Percentiles rank a stretch among this genome's conserved stretches.
Evolutionary conservation across 2,888 invertebrate genomes (phyloP).

Genomic region (Apamea anceps): DNA sequence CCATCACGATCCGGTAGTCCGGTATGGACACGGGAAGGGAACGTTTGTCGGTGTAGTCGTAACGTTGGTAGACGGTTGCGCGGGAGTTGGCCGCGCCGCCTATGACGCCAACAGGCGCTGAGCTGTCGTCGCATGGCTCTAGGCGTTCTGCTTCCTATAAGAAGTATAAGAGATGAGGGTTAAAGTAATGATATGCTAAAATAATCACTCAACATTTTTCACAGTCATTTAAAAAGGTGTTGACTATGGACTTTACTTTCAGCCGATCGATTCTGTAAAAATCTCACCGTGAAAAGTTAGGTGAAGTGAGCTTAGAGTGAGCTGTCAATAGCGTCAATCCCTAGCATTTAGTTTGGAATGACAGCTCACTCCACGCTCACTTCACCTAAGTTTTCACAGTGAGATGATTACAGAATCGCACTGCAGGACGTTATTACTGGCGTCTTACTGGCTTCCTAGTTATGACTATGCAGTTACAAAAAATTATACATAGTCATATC

Average conservation of each 20-base stretch:
- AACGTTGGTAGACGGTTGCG: slow-evolving; percentile 90
- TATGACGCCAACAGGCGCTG: slow-evolving; percentile 85
- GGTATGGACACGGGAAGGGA: slow-evolving; percentile 97
- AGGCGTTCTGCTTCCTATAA: slow-evolving; percentile 94
- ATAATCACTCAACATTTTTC: background rate
- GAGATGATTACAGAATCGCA: too few species aligned
- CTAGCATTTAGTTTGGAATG: too few species aligned
- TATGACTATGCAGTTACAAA: too few species aligned
- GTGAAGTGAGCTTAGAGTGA: too few species aligned
- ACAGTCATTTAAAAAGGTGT: background rate
- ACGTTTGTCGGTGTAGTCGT: slow-evolving; percentile 98
- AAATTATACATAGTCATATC: background rate
- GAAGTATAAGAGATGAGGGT: slow-evolving; percentile 71
- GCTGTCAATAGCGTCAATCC: too few species aligned
- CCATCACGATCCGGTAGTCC: slow-evolving; percentile 96
- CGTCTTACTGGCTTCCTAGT: background rate
- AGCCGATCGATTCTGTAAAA: too few species aligned
- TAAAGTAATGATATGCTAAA: background rate
- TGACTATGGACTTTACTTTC: background rate
- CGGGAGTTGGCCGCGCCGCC: slow-evolving; percentile 88
- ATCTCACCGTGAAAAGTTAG: too few species aligned
- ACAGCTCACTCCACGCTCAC: too few species aligned
- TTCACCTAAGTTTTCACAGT: too few species aligned
- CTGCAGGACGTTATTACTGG: too few species aligned
- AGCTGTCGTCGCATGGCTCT: slow-evolving; percentile 95